Conservation (phyloP, 2,888 invertebrate species). For the Iphiclides podalirius region DNA sequence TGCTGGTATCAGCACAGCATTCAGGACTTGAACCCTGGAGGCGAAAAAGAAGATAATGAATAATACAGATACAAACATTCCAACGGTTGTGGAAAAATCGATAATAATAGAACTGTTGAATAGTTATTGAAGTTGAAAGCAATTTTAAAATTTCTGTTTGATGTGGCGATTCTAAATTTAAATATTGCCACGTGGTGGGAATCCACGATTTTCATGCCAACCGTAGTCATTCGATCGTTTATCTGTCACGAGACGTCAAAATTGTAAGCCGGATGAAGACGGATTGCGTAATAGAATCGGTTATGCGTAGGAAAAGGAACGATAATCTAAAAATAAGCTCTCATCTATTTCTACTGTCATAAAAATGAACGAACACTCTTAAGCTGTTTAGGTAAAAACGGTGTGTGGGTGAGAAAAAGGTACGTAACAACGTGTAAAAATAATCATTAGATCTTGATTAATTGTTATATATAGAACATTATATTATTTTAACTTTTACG, state of each 20-base stretch:
- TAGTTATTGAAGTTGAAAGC: no score
- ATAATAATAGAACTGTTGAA: no score
- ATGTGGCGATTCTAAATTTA: no score
- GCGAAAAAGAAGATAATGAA: constrained; percentile 22
- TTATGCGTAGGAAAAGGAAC: not conserved
- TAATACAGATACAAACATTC: no score
- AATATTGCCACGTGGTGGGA: no score
- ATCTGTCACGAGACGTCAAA: constrained; percentile 7
- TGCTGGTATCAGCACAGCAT: constrained; percentile 68
- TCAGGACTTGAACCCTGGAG: constrained; percentile 77
- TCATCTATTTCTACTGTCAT: not conserved
- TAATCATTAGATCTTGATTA: not conserved
- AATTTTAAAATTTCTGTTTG: no score
- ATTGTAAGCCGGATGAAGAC: constrained; percentile 3
- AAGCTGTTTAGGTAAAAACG: not conserved
- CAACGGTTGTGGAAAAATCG: no score
- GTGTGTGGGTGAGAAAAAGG: not conserved
- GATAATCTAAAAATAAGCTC: not conserved
- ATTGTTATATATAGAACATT: no score
- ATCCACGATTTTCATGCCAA: not conserved
- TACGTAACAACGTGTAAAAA: not conserved
- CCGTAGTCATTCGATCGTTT: constrained; percentile 5
- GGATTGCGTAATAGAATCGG: constrained; percentile 3
- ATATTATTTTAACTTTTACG: no score
- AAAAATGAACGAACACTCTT: not conserved